These are phyloP conservation scores for Lypha dubia DNA, from an alignment of 2,888 invertebrate genomes.

Conservation along the genomic window DNA sequence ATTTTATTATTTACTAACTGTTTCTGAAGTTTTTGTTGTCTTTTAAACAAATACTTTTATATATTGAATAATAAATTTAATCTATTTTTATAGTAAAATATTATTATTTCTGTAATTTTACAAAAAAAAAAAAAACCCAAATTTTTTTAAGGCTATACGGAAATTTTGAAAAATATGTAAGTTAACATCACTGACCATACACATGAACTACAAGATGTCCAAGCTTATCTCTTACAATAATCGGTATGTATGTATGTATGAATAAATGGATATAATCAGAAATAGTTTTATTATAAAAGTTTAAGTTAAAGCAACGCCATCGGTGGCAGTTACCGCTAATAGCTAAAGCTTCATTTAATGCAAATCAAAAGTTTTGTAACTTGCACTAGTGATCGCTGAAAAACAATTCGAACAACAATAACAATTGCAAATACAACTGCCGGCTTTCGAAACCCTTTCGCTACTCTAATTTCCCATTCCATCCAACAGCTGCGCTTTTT, in stretches of 20 bases:
- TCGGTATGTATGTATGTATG: not conserved
- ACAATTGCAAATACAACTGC: slow-evolving; percentile 7
- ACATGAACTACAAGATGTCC: slow-evolving; percentile 2
- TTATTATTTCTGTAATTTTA: too few species aligned
- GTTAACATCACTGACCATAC: too few species aligned
- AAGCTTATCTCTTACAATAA: not conserved
- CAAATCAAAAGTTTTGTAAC: not conserved
- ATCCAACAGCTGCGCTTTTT: slow-evolving; percentile 30
- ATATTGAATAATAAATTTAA: too few species aligned
- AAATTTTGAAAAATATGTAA: too few species aligned
- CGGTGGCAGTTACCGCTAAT: slow-evolving; percentile 36
- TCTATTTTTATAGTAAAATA: too few species aligned
- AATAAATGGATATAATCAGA: slow-evolving; percentile 12
- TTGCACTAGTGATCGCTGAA: slow-evolving; percentile 18
- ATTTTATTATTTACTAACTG: too few species aligned
- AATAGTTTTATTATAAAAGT: slow-evolving; percentile 46
- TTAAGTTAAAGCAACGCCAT: slow-evolving; percentile 20
- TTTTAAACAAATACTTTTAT: too few species aligned
- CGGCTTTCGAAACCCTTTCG: slow-evolving; percentile 68
- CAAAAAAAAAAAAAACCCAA: too few species aligned
- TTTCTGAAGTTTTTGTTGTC: too few species aligned
- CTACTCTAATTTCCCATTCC: slow-evolving; percentile 65
- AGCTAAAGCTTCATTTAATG: slow-evolving; percentile 11
- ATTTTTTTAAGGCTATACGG: too few species aligned
- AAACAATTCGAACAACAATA: not conserved